A percentile compares a stretch with the other conserved stretches of the same genome.
Conservation (phyloP, 2,797 vertebrate species). For the Pipistrellus pygmaeus region DNA sequence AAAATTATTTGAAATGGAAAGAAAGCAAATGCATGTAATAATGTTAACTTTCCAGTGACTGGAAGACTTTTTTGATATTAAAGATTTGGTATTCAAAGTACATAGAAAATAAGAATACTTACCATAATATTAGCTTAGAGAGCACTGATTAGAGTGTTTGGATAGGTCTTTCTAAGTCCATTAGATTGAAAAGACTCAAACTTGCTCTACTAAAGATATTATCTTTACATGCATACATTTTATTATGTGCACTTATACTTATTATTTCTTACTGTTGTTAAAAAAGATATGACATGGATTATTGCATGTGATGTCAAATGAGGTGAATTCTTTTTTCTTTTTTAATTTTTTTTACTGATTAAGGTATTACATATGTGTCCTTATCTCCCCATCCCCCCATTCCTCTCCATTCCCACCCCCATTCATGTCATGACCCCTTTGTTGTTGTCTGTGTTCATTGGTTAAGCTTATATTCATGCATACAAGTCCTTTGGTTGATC, state of each 20-base stretch:
- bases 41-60: slow-evolving; percentile 29
- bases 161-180: neutral
- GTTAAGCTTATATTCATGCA: no score
- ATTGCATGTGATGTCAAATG: neutral
- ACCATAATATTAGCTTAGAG: neutral
- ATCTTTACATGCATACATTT: neutral
- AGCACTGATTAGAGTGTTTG: neutral
- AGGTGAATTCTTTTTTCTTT: neutral
- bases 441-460: no score
- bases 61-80: neutral
- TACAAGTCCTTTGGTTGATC: no score
- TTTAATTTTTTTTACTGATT: no score
- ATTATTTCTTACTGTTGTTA: neutral
- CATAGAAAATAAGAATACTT: neutral
- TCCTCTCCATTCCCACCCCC: no score
- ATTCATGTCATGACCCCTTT: no score
- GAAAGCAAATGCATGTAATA: neutral
- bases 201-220: neutral
- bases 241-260: neutral
- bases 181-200: neutral
- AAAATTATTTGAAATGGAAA: slow-evolving; percentile 27
- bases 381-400: no score
- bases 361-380: no score
- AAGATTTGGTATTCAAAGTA: neutral
- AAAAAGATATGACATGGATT: neutral